These are phyloP conservation scores for Trichacis sp. DNA, from an alignment of 2,888 invertebrate genomes.

Conservation along the genomic window DNA sequence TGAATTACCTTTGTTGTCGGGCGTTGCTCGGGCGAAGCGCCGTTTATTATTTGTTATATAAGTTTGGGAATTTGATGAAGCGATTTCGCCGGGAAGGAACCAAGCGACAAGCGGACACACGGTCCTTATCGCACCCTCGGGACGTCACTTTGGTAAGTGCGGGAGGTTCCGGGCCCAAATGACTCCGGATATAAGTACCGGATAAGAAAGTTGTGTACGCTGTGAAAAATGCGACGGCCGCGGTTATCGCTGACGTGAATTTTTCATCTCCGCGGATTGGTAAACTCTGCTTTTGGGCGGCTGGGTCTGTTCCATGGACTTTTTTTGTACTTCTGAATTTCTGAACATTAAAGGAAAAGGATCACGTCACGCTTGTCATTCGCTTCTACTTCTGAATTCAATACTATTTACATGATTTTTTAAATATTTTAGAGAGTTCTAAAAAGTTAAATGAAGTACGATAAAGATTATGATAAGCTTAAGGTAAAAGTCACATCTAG, in stretches of 20 bases:
- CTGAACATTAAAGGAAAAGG: no score
- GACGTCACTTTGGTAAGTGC: slow-evolving; percentile 40
- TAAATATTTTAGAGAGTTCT: no score
- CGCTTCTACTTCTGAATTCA: no score
- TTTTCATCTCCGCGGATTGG: slow-evolving; percentile 60
- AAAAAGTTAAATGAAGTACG: no score
- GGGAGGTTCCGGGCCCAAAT: slow-evolving; percentile 52
- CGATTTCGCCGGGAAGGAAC: slow-evolving; percentile 37
- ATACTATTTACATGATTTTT: no score
- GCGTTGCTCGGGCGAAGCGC: slow-evolving; percentile 16
- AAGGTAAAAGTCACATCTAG: no score
- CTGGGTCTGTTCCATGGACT: slow-evolving; percentile 29
- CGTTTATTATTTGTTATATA: slow-evolving; percentile 33
- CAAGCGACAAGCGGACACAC: slow-evolving; percentile 43
- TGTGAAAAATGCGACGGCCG: slow-evolving; percentile 67
- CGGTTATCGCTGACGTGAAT: slow-evolving; percentile 67
- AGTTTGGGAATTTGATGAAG: slow-evolving; percentile 39
- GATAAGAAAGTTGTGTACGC: slow-evolving; percentile 62
- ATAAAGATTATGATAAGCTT: no score
- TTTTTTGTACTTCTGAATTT: no score
- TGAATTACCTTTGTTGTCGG: slow-evolving; percentile 26
- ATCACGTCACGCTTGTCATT: no score
- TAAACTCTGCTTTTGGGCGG: slow-evolving; percentile 35
- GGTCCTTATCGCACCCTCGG: slow-evolving; percentile 43
- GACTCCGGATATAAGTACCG: slow-evolving; percentile 60